Percentiles rank a stretch among this genome's conserved stretches.
These are phyloP conservation scores for Micromys minutus DNA, from an alignment of 2,113 vertebrate species.

Conservation along the genomic window DNA sequence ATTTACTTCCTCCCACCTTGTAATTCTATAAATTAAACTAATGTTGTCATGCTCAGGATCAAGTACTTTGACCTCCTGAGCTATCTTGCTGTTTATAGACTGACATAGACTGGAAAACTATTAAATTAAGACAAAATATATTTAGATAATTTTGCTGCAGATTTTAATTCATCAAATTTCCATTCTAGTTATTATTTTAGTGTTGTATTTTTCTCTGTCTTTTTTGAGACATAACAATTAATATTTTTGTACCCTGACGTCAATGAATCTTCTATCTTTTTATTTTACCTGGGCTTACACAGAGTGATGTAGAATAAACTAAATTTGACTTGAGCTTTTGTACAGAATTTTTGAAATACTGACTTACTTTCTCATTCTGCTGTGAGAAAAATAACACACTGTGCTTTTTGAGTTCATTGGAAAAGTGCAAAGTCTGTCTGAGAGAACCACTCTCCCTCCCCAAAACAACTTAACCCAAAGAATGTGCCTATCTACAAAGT, in stretches of 20 bases:
- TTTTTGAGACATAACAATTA: constrained; percentile 18
- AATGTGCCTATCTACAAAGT: not conserved
- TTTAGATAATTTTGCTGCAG: not conserved
- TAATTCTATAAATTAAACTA: not conserved
- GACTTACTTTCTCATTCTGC: constrained; percentile 59
- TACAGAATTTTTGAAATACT: constrained; percentile 62
- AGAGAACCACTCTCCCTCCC: constrained; percentile 33
- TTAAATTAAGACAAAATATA: constrained; percentile 14
- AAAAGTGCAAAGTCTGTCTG: constrained; percentile 47
- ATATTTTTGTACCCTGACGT: constrained; percentile 32
- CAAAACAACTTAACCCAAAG: constrained; percentile 25
- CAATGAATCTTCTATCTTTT: constrained; percentile 41
- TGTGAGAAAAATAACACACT: constrained; percentile 65
- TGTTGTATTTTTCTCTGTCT: constrained; percentile 13
- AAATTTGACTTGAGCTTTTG: constrained; percentile 64
- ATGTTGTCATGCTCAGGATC: not conserved
- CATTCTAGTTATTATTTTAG: constrained; percentile 52
- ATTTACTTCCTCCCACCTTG: not conserved
- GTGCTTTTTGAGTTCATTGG: constrained; percentile 52
- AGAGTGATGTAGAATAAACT: constrained; percentile 65
- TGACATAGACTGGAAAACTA: not conserved
- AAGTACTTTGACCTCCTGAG: not conserved
- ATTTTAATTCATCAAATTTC: constrained; percentile 14
- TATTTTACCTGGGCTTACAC: constrained; percentile 56
- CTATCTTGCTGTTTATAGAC: not conserved